Conservation (phyloP, 2,113 vertebrate genomes). For the Neodon shergylaensis region DNA sequence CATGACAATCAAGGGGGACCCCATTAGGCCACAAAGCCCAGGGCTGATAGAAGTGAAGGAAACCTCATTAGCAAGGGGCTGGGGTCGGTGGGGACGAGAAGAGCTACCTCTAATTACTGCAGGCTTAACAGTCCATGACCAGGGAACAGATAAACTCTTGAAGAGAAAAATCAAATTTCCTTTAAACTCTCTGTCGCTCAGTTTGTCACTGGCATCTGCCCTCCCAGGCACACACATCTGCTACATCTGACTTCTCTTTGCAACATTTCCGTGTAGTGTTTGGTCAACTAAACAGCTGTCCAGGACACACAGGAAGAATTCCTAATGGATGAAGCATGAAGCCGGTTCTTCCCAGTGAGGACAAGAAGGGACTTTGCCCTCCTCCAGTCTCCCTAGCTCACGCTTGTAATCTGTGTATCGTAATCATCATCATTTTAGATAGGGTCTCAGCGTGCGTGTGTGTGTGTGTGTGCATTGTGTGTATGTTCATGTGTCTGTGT, state of each 20-base stretch:
- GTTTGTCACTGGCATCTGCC: conserved; percentile 47
- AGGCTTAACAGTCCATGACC: conserved; percentile 72
- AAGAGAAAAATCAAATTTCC: conserved; percentile 75
- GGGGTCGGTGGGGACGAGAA: background rate
- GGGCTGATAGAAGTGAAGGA: conserved; percentile 79
- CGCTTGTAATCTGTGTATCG: background rate
- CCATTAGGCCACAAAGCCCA: conserved; percentile 82
- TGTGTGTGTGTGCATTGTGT: too few relatives aligned
- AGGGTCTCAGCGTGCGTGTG: too few relatives aligned
- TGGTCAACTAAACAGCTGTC: conserved; percentile 31
- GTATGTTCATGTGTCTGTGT: background rate
- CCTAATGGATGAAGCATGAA: background rate
- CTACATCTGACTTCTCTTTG: background rate
- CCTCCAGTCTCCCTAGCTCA: background rate
- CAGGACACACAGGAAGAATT: background rate
- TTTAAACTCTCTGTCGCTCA: conserved; percentile 44
- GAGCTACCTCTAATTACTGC: conserved; percentile 79
- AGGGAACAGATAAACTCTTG: conserved; percentile 75
- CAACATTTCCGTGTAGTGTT: background rate
- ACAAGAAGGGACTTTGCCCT: background rate
- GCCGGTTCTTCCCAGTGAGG: background rate
- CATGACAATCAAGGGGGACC: conserved; percentile 58
- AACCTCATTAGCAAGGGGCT: conserved; percentile 82
- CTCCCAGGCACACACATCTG: background rate
- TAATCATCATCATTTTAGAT: background rate